Conservation (phyloP, 64 coral and sea anemone genomes). For the Pocillopora damicornis region DNA sequence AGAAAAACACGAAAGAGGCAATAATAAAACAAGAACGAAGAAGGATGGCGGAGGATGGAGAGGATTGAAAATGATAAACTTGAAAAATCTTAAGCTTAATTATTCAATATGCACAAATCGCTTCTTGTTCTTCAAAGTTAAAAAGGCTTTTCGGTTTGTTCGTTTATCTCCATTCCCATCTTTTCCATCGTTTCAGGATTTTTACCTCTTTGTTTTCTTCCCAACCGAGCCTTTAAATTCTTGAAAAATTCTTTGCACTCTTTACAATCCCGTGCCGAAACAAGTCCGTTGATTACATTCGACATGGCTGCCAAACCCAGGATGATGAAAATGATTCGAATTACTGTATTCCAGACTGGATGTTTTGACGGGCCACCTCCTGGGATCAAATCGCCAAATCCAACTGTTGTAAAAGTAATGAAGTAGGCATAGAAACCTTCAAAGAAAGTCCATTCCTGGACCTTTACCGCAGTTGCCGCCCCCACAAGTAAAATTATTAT, state of each 20-base stretch:
- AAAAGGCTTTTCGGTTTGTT: background rate
- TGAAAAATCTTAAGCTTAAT: too few species aligned
- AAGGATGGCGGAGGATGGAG: too few species aligned
- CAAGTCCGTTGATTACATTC: constrained; percentile 2
- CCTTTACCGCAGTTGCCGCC: background rate
- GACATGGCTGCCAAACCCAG: constrained; percentile 26
- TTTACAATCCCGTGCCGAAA: background rate
- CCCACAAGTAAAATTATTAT: constrained; percentile 5
- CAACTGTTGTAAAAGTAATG: constrained; percentile 60
- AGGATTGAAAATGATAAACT: too few species aligned
- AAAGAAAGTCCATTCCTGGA: constrained; percentile 23
- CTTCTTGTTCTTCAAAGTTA: too few species aligned
- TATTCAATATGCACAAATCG: too few species aligned
- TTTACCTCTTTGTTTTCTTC: background rate
- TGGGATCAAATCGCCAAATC: constrained; percentile 46
- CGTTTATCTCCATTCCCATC: background rate
- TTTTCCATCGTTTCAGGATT: background rate
- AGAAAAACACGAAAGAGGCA: too few species aligned
- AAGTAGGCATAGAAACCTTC: constrained; percentile 58
- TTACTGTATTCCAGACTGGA: background rate
- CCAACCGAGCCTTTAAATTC: background rate
- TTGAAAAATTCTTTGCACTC: background rate
- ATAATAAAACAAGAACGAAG: too few species aligned
- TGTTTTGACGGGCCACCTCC: background rate
- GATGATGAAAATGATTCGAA: background rate